A percentile compares a stretch with the other conserved stretches of the same genome.
These are phyloP conservation scores for Cyphomyrus plagiostoma DNA, from an alignment of 2,113 vertebrate genomes.

Conservation along the genomic window DNA sequence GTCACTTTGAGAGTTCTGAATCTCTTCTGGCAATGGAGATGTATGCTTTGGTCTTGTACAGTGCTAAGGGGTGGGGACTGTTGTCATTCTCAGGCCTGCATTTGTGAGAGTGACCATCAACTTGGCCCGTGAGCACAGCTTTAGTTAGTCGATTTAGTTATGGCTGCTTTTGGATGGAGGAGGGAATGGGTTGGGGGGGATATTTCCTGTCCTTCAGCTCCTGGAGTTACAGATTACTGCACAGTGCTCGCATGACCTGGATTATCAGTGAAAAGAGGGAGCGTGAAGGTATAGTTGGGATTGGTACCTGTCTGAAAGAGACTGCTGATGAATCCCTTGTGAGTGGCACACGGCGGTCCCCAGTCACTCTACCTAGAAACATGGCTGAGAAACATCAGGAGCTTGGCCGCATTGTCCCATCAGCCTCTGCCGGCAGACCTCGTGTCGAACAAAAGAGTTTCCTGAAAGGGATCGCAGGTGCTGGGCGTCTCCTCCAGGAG, in stretches of 20 bases:
- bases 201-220: not conserved
- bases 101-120: conserved; percentile 59
- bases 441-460: conserved; percentile 39
- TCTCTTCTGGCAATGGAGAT: conserved; percentile 36
- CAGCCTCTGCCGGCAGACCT: not conserved
- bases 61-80: conserved; percentile 35
- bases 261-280: not conserved
- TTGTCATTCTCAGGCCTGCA: conserved; percentile 36
- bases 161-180: conserved; percentile 42
- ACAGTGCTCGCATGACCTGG: not conserved
- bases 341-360: not conserved
- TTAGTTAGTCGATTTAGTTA: conserved; percentile 60
- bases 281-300: not conserved
- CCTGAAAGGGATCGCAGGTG: conserved; percentile 36
- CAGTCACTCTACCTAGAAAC: not conserved
- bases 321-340: not conserved
- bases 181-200: not conserved
- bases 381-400: conserved; percentile 16
- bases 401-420: not conserved
- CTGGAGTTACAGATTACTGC: conserved; percentile 18
- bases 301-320: not conserved
- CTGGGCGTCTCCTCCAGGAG: conserved; percentile 34
- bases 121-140: conserved; percentile 36
- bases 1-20: not conserved
- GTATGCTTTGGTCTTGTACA: conserved; percentile 38